These are phyloP conservation scores for Linyphia triangularis DNA, from an alignment of 2,888 invertebrate genomes.

Conservation along the genomic window DNA sequence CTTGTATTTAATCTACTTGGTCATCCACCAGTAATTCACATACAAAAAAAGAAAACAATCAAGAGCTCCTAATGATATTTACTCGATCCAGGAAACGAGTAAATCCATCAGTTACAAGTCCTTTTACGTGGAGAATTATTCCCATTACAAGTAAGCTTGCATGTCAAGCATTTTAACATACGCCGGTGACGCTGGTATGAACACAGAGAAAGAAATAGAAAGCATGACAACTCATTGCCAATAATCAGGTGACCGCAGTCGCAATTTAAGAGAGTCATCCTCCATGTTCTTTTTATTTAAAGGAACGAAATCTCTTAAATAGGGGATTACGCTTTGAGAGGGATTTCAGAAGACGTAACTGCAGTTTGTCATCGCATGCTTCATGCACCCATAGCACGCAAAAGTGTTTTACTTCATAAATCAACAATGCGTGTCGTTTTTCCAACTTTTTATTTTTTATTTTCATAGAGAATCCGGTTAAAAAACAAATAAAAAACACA, in stretches of 20 bases:
- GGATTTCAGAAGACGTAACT: constrained; percentile 51
- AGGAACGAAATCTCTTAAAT: constrained; percentile 54
- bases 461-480: constrained; percentile 22
- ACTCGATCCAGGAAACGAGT: constrained; percentile 12
- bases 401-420: constrained; percentile 70
- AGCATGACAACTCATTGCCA: constrained; percentile 12
- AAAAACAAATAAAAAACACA: constrained; percentile 28
- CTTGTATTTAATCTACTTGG: background rate
- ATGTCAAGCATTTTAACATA: constrained; percentile 40
- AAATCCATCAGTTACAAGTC: constrained; percentile 6
- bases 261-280: background rate
- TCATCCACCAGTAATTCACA: background rate
- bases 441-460: constrained; percentile 13
- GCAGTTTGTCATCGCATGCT: constrained; percentile 71
- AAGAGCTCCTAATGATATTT: constrained; percentile 8
- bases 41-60: background rate
- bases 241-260: constrained; percentile 41
- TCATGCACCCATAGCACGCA: constrained; percentile 59
- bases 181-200: background rate
- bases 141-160: constrained; percentile 13
- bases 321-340: constrained; percentile 51
- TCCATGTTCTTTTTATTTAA: constrained; percentile 37
- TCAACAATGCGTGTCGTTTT: constrained; percentile 68
- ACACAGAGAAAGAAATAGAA: background rate
- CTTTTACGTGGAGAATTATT: background rate